Base-by-base conservation (phyloP, 2,888 invertebrate genomes). In the Bembecia ichneumoniformis region DNA sequence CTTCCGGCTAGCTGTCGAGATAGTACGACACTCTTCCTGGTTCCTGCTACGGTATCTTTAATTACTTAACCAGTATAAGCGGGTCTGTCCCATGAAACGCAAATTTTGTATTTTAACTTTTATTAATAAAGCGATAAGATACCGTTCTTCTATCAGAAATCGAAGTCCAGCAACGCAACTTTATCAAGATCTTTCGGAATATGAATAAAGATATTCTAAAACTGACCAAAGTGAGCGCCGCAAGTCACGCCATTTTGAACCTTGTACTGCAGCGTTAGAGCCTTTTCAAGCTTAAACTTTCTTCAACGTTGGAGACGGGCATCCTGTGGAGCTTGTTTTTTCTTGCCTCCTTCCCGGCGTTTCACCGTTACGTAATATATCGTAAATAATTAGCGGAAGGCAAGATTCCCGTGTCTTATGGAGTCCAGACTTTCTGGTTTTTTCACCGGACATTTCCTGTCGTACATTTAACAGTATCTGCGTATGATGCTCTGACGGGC, bases 341-440 rank as follows among this genome's bases (percentile, higher is more conserved):
- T 79, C 77, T 74, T 70, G 74, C 65, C 82, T 77, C 78, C 78
- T 82, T 86, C 87, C 87, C 82, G 86, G 80, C 74, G 82, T 83
- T 86, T 84, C 86, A 84, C 87, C 87, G 87, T 87, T 87, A 87
- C 76, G 87, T 78, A 86, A 87, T 86, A 81, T 82, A 84, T 87
- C 80, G 86, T 86, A 82, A 86, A 86, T 87, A 87, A 87, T 87
- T 87, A 86, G 83, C 86, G 87, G 87, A 87, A 84, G 84, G 77
- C 80, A 69, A 83, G 86, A 82, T 83, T 75, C 82, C 74, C 77
- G 87, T 87, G 87, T 87, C 82, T 83, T 87, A 87, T 87, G 87
- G 86, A 72, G 82, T 75, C 76, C 68, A 69, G 74, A 67, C 62
- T 71, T 77, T 79, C 79, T 74, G 73, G 82, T 82, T 86, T 82